Evolutionary conservation across 2,888 invertebrate genomes (phyloP).

Genomic region (Machimus rusticus): DNA sequence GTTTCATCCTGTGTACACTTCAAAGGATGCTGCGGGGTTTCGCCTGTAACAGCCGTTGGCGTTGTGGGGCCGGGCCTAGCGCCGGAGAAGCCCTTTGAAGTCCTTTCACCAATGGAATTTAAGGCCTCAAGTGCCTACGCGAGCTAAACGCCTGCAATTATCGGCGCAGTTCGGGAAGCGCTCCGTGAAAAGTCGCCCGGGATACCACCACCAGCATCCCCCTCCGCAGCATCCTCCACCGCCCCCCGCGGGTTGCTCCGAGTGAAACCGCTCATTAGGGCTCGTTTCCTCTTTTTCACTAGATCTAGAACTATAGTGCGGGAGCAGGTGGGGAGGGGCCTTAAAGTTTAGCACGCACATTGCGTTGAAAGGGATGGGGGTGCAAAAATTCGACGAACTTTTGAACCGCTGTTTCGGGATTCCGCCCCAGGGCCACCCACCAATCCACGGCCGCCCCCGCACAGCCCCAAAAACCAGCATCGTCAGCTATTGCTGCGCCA

Average conservation of each 20-base stretch:
- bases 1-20: not conserved
- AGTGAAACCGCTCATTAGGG: conserved; percentile 30
- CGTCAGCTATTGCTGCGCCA: not conserved
- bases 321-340: not conserved
- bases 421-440: not conserved
- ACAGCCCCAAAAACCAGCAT: not conserved
- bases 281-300: conserved; percentile 23
- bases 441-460: not conserved
- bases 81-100: not conserved
- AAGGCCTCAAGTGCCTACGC: not conserved
- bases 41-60: not conserved
- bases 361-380: not conserved
- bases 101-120: not conserved
- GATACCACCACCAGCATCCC: not conserved
- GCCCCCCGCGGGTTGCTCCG: not conserved
- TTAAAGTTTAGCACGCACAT: not conserved
- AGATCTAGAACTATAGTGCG: conserved; percentile 8
- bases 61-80: not conserved
- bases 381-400: not conserved
- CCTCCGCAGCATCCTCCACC: not conserved
- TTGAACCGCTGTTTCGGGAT: not conserved
- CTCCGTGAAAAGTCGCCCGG: not conserved
- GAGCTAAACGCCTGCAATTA: conserved; percentile 13
- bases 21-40: not conserved
- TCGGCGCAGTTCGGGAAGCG: not conserved